phyloP scores from a whole-genome alignment of 2,797 vertebrate genomes.

The Mus caroli region DNA sequence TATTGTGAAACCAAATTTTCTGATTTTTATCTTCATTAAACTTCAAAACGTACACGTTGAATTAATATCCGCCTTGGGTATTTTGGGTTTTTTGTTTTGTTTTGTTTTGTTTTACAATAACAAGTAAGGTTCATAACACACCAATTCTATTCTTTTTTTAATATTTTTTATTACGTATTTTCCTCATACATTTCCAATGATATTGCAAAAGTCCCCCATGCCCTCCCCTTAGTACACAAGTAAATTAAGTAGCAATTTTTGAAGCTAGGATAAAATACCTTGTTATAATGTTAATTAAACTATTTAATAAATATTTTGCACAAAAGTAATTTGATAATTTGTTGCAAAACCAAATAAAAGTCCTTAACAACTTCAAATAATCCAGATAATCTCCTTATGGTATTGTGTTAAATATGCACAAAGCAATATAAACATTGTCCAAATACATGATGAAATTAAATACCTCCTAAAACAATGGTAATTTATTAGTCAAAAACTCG shows the following conservation, averaged over 20 bases:
- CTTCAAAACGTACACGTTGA: not conserved
- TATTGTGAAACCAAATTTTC: conserved; percentile 14
- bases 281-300: conserved; percentile 41
- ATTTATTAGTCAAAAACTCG: conserved; percentile 15
- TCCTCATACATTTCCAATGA: no score
- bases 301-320: conserved; percentile 25
- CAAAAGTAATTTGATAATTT: not conserved
- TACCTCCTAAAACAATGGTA: not conserved
- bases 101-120: not conserved
- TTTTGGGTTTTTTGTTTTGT: not conserved
- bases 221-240: not conserved
- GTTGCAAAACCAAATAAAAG: not conserved
- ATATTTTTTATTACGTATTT: no score
- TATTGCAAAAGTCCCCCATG: no score
- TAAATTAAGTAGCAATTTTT: conserved; percentile 6
- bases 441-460: conserved; percentile 43
- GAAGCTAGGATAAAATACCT: not conserved
- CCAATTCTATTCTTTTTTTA: not conserved
- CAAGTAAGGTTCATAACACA: not conserved
- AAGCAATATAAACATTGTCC: conserved; percentile 27
- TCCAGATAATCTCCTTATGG: not conserved
- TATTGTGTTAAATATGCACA: not conserved
- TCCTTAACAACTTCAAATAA: conserved; percentile 16
- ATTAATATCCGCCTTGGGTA: not conserved
- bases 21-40: conserved; percentile 36